Evolutionary conservation across 2,113 vertebrate genomes (phyloP).

Genomic region (Peromyscus leucopus): DNA sequence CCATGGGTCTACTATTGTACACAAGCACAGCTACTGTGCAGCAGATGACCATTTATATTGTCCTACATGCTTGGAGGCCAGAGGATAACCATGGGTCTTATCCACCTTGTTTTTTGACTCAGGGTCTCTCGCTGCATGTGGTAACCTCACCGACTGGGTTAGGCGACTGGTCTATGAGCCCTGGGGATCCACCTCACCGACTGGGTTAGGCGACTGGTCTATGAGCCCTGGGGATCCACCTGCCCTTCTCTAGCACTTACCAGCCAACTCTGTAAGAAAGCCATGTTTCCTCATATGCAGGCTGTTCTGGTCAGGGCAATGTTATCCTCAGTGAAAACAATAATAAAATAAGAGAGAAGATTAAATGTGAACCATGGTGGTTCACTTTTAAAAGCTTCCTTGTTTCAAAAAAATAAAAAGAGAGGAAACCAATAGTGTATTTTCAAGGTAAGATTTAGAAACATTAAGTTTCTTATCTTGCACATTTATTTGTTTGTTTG

Average conservation of each 20-base stretch:
- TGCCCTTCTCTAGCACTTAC: not conserved
- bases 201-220: not conserved
- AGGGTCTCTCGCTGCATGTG: not conserved
- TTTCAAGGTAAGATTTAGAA: constrained; percentile 8
- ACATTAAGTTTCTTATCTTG: not conserved
- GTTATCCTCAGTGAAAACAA: not conserved
- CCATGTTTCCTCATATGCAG: not conserved
- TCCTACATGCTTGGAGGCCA: too few species aligned
- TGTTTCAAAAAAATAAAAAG: not conserved
- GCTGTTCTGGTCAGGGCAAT: not conserved
- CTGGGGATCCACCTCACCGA: not conserved
- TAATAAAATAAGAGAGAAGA: not conserved
- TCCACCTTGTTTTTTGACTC: not conserved
- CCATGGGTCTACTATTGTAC: too few species aligned
- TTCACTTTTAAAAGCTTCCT: not conserved
- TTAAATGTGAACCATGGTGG: not conserved
- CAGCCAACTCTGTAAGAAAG: not conserved
- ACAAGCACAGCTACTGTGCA: too few species aligned
- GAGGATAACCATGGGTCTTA: not conserved
- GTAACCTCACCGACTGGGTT: not conserved
- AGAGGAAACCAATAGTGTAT: not conserved
- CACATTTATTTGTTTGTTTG: not conserved
- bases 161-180: not conserved
- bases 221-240: not conserved
- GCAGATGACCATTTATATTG: too few species aligned